Evolutionary conservation across 2,888 invertebrate genomes (phyloP).

Genomic region (Caenorhabditis japonica): DNA sequence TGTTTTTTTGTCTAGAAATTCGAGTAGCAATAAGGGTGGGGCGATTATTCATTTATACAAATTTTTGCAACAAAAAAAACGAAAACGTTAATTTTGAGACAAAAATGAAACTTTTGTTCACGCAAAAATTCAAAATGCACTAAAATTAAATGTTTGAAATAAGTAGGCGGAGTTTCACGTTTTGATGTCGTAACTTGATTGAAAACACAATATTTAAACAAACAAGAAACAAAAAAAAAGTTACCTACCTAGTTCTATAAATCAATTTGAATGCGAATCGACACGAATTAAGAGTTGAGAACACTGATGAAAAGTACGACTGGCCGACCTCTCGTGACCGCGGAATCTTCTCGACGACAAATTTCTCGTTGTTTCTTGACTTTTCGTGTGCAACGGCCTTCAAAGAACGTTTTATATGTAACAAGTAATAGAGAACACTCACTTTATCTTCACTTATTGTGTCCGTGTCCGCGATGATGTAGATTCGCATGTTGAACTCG

Average conservation of each 20-base stretch:
- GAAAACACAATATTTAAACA: too few species aligned
- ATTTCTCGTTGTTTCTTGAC: constrained; percentile 19
- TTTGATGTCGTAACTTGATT: too few species aligned
- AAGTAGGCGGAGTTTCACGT: too few species aligned
- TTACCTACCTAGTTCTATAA: constrained; percentile 82
- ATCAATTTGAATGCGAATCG: constrained; percentile 83
- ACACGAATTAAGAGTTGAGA: constrained; percentile 86
- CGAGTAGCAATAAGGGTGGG: too few species aligned
- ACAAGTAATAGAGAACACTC: not conserved
- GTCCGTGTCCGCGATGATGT: constrained; percentile 78
- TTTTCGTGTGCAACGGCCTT: constrained; percentile 32
- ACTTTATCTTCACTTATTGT: constrained; percentile 69
- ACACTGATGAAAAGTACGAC: constrained; percentile 85
- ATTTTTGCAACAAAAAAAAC: too few species aligned
- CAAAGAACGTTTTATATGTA: not conserved
- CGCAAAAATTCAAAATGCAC: too few species aligned
- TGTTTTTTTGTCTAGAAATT: too few species aligned
- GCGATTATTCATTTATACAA: too few species aligned
- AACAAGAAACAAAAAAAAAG: constrained; percentile 78
- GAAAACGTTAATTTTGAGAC: too few species aligned
- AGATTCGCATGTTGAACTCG: constrained; percentile 53
- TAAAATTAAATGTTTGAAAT: too few species aligned
- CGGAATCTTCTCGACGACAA: constrained; percentile 81
- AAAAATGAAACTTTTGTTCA: too few species aligned
- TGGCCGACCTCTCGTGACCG: constrained; percentile 86